phyloP scores from a whole-genome alignment of 2,888 invertebrate species.

The Horisme vitalbata region DNA sequence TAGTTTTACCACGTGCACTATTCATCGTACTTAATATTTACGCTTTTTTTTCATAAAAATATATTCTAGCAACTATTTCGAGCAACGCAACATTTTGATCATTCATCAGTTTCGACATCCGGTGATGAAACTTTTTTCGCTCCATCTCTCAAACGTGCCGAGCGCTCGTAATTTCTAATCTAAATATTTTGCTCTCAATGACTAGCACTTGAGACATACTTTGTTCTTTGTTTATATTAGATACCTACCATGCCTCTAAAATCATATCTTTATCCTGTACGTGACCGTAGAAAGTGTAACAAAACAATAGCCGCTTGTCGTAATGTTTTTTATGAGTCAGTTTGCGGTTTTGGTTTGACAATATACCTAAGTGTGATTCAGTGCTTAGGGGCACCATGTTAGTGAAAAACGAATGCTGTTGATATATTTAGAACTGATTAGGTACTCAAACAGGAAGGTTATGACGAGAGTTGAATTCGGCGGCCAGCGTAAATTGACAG shows the following conservation, averaged over 20 bases:
- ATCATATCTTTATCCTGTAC: constrained; percentile 34
- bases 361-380: constrained; percentile 46
- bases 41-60: too few relatives aligned
- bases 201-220: constrained; percentile 23
- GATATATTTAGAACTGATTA: constrained; percentile 40
- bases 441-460: too few relatives aligned
- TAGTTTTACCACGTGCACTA: constrained; percentile 22
- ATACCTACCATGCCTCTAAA: constrained; percentile 20
- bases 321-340: constrained; percentile 50
- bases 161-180: constrained; percentile 24
- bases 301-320: constrained; percentile 32
- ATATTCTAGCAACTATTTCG: background rate
- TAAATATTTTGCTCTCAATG: constrained; percentile 27
- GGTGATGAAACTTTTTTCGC: constrained; percentile 17
- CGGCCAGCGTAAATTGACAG: too few relatives aligned
- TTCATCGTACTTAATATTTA: constrained; percentile 12
- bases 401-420: constrained; percentile 38
- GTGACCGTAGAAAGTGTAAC: constrained; percentile 49
- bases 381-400: constrained; percentile 41
- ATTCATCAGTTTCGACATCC: constrained; percentile 16
- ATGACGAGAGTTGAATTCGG: too few relatives aligned
- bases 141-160: constrained; percentile 22
- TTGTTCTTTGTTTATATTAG: constrained; percentile 21
- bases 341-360: constrained; percentile 40
- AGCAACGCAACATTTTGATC: constrained; percentile 1